Percentiles rank a stretch among this genome's conserved stretches.
Conservation (phyloP, 1,140 invertebrate genomes). For the Heliconius melpomene region DNA sequence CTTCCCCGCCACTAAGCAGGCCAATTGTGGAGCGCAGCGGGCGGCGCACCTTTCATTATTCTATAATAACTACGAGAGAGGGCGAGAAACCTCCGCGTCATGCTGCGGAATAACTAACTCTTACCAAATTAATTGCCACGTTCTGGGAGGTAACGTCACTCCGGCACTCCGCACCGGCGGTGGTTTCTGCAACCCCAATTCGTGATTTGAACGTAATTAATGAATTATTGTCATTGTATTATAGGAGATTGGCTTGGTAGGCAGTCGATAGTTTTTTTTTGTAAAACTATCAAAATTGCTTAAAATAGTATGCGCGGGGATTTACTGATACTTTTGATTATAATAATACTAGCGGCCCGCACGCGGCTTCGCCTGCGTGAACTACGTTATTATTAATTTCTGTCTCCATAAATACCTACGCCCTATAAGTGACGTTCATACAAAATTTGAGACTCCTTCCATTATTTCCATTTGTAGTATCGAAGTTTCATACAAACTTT, state of each 20-base stretch:
- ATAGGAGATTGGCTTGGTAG: not conserved
- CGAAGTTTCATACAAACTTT: too few species aligned
- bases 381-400: too few species aligned
- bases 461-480: too few species aligned
- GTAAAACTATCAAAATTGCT: not conserved
- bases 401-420: too few species aligned
- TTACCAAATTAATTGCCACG: conserved; percentile 76
- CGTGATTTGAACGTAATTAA: conserved; percentile 58
- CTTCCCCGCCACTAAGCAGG: conserved; percentile 73
- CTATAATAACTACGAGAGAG: conserved; percentile 76
- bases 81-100: conserved; percentile 70
- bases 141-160: conserved; percentile 74
- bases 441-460: too few species aligned
- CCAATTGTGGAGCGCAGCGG: conserved; percentile 77
- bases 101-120: conserved; percentile 69
- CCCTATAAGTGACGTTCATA: too few species aligned
- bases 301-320: not conserved
- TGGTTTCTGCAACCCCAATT: conserved; percentile 57
- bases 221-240: conserved; percentile 51
- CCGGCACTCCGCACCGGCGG: conserved; percentile 54
- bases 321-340: not conserved
- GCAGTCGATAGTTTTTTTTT: not conserved
- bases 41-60: conserved; percentile 77
- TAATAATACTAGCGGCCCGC: too few species aligned
- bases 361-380: too few species aligned